Conservation (phyloP, 2,797 vertebrate genomes). For the Fundulus diaphanus region DNA sequence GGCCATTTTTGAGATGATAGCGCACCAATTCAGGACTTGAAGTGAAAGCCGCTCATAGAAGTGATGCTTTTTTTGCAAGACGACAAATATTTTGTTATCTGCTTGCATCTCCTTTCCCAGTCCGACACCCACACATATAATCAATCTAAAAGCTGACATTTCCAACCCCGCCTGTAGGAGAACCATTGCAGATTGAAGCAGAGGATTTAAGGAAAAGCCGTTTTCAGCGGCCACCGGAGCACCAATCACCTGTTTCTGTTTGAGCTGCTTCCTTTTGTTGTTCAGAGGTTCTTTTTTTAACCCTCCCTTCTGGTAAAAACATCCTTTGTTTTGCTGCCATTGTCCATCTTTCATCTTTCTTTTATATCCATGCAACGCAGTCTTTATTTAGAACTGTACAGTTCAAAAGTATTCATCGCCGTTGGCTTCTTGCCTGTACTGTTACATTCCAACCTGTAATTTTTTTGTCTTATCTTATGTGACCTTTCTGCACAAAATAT, state of each 20-base stretch:
- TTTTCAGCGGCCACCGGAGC: neutral
- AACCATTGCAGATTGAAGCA: slow-evolving; percentile 26
- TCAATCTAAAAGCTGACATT: slow-evolving; percentile 49
- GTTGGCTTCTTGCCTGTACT: too few species aligned
- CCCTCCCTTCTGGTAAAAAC: slow-evolving; percentile 39
- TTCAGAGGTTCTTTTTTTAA: neutral
- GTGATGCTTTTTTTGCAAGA: slow-evolving; percentile 1
- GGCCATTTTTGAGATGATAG: neutral
- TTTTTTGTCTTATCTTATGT: too few species aligned
- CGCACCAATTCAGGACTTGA: neutral
- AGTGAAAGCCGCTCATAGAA: neutral
- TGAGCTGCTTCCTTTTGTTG: slow-evolving; percentile 3
- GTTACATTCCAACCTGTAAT: too few species aligned
- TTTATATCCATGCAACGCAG: slow-evolving; percentile 18
- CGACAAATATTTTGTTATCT: slow-evolving; percentile 6
- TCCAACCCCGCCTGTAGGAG: slow-evolving; percentile 21
- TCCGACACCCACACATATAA: slow-evolving; percentile 37
- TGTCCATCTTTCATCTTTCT: slow-evolving; percentile 40
- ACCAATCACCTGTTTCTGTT: slow-evolving; percentile 29
- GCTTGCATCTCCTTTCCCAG: slow-evolving; percentile 11
- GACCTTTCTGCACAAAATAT: too few species aligned
- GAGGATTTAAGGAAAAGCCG: slow-evolving; percentile 21
- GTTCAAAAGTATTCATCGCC: too few species aligned
- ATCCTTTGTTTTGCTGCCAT: slow-evolving; percentile 43
- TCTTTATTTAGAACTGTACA: slow-evolving; percentile 10